Conservation (phyloP, 2,888 invertebrate genomes). For the Netelia inedita region DNA sequence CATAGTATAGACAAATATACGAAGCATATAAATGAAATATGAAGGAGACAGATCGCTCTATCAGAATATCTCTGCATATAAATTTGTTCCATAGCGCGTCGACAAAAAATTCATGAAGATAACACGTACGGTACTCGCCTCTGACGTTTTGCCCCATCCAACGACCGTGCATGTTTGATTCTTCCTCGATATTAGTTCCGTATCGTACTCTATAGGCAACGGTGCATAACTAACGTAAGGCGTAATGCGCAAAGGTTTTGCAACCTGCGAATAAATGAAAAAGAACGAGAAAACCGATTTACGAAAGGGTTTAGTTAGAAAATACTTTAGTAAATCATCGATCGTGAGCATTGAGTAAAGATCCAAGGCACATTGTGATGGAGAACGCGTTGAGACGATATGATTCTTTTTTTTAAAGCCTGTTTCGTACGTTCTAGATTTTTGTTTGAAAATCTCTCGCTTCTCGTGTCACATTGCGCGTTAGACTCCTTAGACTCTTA, state of each 20-base stretch:
- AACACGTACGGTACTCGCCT: slow-evolving; percentile 38
- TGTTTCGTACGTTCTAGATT: too few relatives aligned
- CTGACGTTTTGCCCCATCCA: slow-evolving; percentile 64
- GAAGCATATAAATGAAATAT: too few relatives aligned
- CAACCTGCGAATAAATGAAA: slow-evolving; percentile 33
- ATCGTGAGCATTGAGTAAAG: not conserved
- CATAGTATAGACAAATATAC: too few relatives aligned
- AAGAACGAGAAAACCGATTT: not conserved
- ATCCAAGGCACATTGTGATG: slow-evolving; percentile 1
- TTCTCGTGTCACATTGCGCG: slow-evolving; percentile 20
- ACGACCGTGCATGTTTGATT: slow-evolving; percentile 42
- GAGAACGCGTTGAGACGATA: not conserved
- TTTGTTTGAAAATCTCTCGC: not conserved
- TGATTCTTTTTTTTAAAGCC: not conserved
- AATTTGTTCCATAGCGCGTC: not conserved
- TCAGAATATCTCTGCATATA: too few relatives aligned
- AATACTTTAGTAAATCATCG: not conserved
- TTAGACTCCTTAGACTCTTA: not conserved
- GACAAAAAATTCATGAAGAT: not conserved
- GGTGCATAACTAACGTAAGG: slow-evolving; percentile 54
- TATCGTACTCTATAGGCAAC: slow-evolving; percentile 6
- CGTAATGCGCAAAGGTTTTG: slow-evolving; percentile 47
- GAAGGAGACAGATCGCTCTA: too few relatives aligned
- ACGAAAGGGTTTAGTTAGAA: not conserved
- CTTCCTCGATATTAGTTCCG: slow-evolving; percentile 23